Evolutionary conservation across 2,888 invertebrate genomes (phyloP), one percentile per base, ranked within the genome.

Genomic region (Crematogaster levior): DNA sequence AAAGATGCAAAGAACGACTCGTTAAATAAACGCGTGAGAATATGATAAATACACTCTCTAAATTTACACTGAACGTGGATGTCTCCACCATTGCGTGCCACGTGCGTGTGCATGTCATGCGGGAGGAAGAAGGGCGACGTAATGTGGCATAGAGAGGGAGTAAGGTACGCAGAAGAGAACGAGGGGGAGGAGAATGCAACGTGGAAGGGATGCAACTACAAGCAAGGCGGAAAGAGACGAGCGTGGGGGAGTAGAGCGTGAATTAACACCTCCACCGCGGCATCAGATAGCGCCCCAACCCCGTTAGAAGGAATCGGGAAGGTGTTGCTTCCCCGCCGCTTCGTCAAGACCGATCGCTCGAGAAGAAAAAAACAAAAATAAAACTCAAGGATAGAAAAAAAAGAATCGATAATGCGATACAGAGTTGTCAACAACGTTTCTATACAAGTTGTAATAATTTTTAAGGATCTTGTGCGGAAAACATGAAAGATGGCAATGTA

Each of bases 251-350:
- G 84, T 73, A 84, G 89, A 91, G 90, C 91, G 92, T 92, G 93
- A 93, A 93, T 93, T 93, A 93, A 93, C 93, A 93, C 93, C 93
- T 93, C 93, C 92, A 90, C 90, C 90, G 91, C 91, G 89, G 89
- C 90, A 93, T 93, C 93, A 93, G 93, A 93, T 93, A 93, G 88
- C 86, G 86, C 82, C 89, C 88, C 86, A 80, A 89, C 89, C 88
- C 30, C 24, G 48, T 83, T 66, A 56, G 56, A 70, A 83, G 77
- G 60, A 75, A 65, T 79, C 70, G 70, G 81, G 40, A 70, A 65
- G 73, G 79, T 77, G 85, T 82, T 43, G 48, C 81, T 63, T 73
- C 74, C 56, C 75, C 77, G 40, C 40, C 65, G 48, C 46, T 51
- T 61, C 58, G 68, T 61, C 70, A 66, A 21, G 68, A 27, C 56